phyloP scores from a whole-genome alignment of 2,888 invertebrate genomes.

The Desoria tigrina region DNA sequence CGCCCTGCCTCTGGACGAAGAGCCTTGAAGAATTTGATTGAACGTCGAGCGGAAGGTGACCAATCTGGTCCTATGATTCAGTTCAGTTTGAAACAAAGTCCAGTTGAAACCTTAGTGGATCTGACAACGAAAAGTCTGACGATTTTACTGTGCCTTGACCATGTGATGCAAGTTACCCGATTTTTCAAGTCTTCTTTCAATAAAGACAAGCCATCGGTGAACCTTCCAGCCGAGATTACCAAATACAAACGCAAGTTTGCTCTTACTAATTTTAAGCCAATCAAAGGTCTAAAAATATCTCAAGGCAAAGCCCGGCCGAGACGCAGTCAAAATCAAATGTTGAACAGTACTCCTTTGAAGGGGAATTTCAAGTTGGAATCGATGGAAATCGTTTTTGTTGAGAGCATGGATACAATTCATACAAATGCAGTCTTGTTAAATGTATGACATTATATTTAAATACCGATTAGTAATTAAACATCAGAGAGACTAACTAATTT shows the following conservation, averaged over 20 bases:
- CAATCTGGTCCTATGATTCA: neutral
- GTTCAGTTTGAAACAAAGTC: neutral
- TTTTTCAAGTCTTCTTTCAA: conserved; percentile 62
- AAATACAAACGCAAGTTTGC: no score
- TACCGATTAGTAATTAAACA: neutral
- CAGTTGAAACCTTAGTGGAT: conserved; percentile 23
- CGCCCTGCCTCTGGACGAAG: neutral
- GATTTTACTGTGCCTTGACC: conserved; percentile 88
- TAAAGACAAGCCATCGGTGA: no score
- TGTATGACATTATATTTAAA: conserved; percentile 60
- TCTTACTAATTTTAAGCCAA: no score
- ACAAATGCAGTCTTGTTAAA: conserved; percentile 80
- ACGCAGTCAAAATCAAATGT: neutral
- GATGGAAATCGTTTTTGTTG: conserved; percentile 88
- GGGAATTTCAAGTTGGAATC: conserved; percentile 73
- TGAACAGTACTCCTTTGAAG: no score
- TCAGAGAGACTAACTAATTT: no score
- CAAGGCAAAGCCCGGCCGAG: neutral
- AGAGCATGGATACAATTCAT: conserved; percentile 70
- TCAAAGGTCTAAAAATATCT: conserved; percentile 53
- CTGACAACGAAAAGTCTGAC: conserved; percentile 66
- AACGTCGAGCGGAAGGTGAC: neutral
- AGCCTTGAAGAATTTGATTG: neutral
- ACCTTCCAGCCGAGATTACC: no score
- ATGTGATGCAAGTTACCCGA: conserved; percentile 77